Base-by-base conservation (phyloP, 2,113 vertebrate genomes). In the Clarias macrocephalus region DNA sequence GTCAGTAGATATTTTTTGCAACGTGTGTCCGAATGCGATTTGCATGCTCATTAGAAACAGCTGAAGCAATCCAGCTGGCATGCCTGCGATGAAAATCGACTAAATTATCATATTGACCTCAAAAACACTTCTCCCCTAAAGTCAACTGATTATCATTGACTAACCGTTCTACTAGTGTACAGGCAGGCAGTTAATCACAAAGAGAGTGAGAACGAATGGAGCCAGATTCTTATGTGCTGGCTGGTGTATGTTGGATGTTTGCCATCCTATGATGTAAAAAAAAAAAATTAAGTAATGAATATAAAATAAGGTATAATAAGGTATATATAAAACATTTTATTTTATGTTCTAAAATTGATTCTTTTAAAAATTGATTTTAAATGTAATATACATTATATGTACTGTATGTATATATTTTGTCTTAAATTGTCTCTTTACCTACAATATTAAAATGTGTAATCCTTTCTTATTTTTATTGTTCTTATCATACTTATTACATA, bases 21-120 rank as follows among this genome's bases (percentile, higher is more conserved):
- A n/a, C 3, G 10, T 82, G 37, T 68, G 37, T 28, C 8, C 3
- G 5, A 80, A 79, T 11, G 75, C 57, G 62, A 28, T 37, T 80
- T 56, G 8, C 19, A 33, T 23, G 48, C 30, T 62, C 18, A 30
- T 28, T 6, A n/a, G 60, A n/a, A 56, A 77, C 62, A 48, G 57
- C 37, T 42, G 56, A 73, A 21, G 70, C 21, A 60, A 85, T 72
- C 11, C 19, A 25, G 6, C 33, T 85, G 28, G 54, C 72, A 68
- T 60, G 15, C 75, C 23, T 25, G 54, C n/a, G n/a, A n/a, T 13
- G 33, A 70, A 63, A 88, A 81, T 81, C 52, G 19, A 57, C 76
- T 59, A 42, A 70, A 80, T 80, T 60, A 81, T 56, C 25, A 30
- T n/a, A 70, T 28, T 88, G 87, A 88, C 87, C 63, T 88, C 75